These are phyloP conservation scores for Diglossa brunneiventris DNA, from an alignment of 2,113 vertebrate genomes.

Conservation along the genomic window DNA sequence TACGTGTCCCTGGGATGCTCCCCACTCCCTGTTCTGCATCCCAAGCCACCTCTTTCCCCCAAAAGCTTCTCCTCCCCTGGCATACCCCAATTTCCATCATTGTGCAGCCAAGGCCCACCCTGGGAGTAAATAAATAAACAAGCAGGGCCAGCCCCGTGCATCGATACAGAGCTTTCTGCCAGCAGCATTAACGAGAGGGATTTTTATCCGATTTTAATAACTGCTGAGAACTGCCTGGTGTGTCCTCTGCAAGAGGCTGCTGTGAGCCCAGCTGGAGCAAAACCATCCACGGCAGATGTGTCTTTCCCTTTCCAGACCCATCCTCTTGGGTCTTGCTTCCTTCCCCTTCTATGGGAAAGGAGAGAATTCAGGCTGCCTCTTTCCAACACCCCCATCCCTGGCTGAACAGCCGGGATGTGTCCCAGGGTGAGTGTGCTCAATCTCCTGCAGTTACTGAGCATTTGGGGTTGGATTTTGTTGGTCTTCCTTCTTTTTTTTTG, in stretches of 20 bases:
- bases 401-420: neutral
- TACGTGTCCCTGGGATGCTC: accelerated
- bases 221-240: slow-evolving; percentile 26
- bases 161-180: neutral
- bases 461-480: neutral
- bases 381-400: neutral
- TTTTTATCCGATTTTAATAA: slow-evolving; percentile 37
- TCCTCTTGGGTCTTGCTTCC: neutral
- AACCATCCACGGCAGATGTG: neutral
- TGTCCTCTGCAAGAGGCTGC: neutral
- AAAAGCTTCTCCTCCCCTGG: neutral
- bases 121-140: neutral
- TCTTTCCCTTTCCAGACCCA: neutral
- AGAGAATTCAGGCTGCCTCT: neutral
- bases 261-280: slow-evolving; percentile 21
- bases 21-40: neutral
- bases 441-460: neutral
- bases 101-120: accelerated
- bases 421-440: accelerated
- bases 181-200: neutral
- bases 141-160: neutral
- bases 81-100: neutral
- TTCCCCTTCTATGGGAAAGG: neutral
- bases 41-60: accelerated
- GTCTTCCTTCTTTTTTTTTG: neutral